Base-by-base conservation (phyloP, 1,140 invertebrate genomes). In the Eubasilissa regina region DNA sequence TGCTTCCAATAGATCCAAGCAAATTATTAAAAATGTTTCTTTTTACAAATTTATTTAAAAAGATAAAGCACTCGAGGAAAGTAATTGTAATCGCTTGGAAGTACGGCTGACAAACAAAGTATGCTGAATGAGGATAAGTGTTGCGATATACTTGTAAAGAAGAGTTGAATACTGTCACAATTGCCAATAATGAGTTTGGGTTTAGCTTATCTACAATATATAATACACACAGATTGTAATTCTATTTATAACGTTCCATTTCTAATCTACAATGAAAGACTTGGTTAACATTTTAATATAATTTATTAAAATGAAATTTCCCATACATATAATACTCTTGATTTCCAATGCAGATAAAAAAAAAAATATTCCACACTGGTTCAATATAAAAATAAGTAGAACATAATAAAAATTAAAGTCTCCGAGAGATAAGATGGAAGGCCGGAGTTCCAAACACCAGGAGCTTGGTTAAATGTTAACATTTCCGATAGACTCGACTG, bases 241-340 rank as follows among this genome's bases (percentile, higher is more conserved):
- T n/a, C n/a, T n/a, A n/a, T n/a, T n/a, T 35, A 35, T 35, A 1
- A 35, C 25, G 1, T 35, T 6, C 6, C 6, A 3, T 51, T 51
- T 13, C 48, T 51, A 13, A 13, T 51, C 9, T 43, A 11, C 51
- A 73, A 73, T 73, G 73, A 75, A 75, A 75, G 55, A 13, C 53
- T 21, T 9, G 13, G 17, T 47, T 17, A 82, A 82, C 81, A 80
- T 79, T 82, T 82, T 80, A 82, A 82, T 82, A 82, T 81, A 82
- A 82, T 82, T 82, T 82, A 82, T 82, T 82, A 82, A 82, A 82
- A 82, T 82, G 81, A 82, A 82, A 80, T 80, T 82, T 79, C 75
- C 81, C 78, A 80, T 80, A 79, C 78, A 82, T 77, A 79, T 72
- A 80, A 82, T 82, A 82, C 81, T 82, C 78, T 82, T 48, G 64